phyloP scores from a whole-genome alignment of 2,113 vertebrate species.

The Tetrax tetrax region DNA sequence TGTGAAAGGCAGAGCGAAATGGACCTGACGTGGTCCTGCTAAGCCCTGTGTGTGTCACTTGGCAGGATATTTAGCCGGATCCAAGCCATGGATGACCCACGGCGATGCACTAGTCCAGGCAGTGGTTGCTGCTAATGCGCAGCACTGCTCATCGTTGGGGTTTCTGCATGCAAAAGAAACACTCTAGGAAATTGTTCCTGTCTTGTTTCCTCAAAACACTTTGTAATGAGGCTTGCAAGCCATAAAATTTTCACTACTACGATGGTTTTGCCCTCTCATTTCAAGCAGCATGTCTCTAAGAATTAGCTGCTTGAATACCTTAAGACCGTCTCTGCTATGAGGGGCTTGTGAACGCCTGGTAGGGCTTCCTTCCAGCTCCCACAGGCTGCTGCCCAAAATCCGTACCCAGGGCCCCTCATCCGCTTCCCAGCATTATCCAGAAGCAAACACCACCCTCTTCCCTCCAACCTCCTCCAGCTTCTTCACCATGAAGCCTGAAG shows the following conservation, averaged over 20 bases:
- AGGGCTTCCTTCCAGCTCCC: not conserved
- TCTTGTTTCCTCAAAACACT: not conserved
- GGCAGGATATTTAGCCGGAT: not conserved
- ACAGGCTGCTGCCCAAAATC: not conserved
- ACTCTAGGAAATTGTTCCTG: not conserved
- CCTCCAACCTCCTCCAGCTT: not conserved
- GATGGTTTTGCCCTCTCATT: not conserved
- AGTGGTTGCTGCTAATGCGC: fast-evolving
- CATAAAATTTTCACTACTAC: conserved; percentile 20
- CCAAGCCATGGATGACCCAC: not conserved
- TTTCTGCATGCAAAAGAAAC: not conserved
- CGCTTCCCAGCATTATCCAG: not conserved
- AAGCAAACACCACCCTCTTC: not conserved
- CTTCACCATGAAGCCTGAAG: not conserved
- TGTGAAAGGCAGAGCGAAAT: not conserved
- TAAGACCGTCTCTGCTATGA: not conserved
- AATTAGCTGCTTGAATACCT: conserved; percentile 55
- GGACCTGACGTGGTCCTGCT: not conserved
- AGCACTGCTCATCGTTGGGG: not conserved
- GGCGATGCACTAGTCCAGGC: not conserved
- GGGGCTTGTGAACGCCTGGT: not conserved
- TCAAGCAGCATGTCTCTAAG: not conserved
- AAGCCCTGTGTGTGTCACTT: not conserved
- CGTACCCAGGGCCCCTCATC: not conserved
- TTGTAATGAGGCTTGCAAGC: not conserved